Base-by-base conservation (phyloP, 2,888 invertebrate genomes). In the Catotricha subobsoleta region DNA sequence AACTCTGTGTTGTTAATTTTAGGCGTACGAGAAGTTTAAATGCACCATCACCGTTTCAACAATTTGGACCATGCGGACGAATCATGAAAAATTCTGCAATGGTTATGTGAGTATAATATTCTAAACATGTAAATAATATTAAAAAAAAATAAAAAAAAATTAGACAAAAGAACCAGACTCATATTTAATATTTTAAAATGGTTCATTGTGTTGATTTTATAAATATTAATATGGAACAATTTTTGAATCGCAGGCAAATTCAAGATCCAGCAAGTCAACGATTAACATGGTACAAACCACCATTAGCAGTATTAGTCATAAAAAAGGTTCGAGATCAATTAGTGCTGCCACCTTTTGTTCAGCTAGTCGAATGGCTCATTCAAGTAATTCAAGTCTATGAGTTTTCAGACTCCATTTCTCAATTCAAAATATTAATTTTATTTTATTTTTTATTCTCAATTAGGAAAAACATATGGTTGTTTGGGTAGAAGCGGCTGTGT, bases 201-300 rank as follows among this genome's bases (percentile, higher is more conserved):
- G n/a, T n/a, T n/a, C n/a, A n/a, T n/a, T n/a, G n/a, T n/a, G n/a
- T n/a, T n/a, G n/a, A n/a, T n/a, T n/a, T n/a, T n/a, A n/a, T n/a
- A n/a, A n/a, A n/a, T n/a, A n/a, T n/a, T n/a, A n/a, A n/a, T n/a
- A n/a, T n/a, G n/a, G n/a, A n/a, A n/a, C n/a, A n/a, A n/a, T n/a
- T n/a, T n/a, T n/a, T n/a, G n/a, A 67, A 62, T 19, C 13, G 29
- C 13, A 88, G 87, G 84, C 88, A 91, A 62, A 92, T 94, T 56
- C 94, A 94, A 65, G 94, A 95, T 66, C 95, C 94, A 31, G 91
- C 91, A 56, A 90, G 90, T 57, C 94, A 94, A 69, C 74, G 92
- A 56, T 68, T 95, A 55, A 91, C 87, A 35, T 95, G 95, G 95
- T 87, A 90, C 74, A 94, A 92, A 64, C 84, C 90, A 16, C 94